phyloP scores from a whole-genome alignment of 2,888 invertebrate genomes.

The Melikaiella ostensackeni region DNA sequence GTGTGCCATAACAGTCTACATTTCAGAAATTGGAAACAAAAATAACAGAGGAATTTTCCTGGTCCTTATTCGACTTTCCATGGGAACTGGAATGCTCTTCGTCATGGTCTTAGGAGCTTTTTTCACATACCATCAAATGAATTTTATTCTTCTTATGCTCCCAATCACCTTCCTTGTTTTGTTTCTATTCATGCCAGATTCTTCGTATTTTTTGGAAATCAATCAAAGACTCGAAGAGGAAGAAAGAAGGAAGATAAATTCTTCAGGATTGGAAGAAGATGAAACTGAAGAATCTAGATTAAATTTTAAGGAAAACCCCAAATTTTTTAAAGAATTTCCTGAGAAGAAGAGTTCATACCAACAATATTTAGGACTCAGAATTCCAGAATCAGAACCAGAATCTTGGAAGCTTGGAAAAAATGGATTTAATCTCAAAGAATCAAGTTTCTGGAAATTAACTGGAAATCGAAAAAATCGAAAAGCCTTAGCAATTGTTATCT shows the following conservation, averaged over 20 bases:
- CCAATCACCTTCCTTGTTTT: slow-evolving; percentile 80
- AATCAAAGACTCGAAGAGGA: background rate
- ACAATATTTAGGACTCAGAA: background rate
- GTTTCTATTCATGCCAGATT: slow-evolving; percentile 83
- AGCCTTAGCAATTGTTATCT: slow-evolving; percentile 81
- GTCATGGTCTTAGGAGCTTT: slow-evolving; percentile 75
- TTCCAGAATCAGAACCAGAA: background rate
- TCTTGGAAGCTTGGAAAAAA: background rate
- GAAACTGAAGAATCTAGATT: background rate
- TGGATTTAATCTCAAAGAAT: background rate
- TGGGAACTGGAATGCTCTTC: slow-evolving; percentile 75
- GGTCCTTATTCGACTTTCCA: slow-evolving; percentile 78
- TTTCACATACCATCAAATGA: slow-evolving; percentile 78
- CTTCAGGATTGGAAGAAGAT: background rate
- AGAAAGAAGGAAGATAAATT: background rate
- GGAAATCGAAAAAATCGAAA: slow-evolving; percentile 73
- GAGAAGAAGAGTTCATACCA: no score
- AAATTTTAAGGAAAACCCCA: background rate
- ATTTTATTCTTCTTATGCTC: slow-evolving; percentile 79
- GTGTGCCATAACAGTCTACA: slow-evolving; percentile 80
- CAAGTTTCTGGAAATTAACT: background rate
- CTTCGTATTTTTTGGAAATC: slow-evolving; percentile 79
- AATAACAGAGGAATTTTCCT: slow-evolving; percentile 80
- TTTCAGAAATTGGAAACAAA: slow-evolving; percentile 81
- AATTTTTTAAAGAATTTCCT: background rate